Evolutionary conservation across 2,113 vertebrate species (phyloP).

Genomic region (Muscicapa adusta): DNA sequence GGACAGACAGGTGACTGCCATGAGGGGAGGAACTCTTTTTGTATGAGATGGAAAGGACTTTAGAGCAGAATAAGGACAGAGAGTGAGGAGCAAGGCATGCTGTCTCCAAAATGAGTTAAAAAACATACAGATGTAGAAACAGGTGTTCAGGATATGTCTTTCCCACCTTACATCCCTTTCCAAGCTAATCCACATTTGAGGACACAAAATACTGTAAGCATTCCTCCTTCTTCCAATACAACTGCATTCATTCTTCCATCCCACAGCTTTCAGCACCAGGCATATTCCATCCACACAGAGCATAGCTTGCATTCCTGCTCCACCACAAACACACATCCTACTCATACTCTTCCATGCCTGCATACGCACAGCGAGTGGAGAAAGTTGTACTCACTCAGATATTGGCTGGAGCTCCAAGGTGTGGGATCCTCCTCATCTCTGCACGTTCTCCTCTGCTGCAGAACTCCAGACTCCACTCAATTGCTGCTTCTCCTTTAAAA

Average conservation of each 20-base stretch:
- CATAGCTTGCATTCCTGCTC: slow-evolving; percentile 55
- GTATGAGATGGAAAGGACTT: neutral
- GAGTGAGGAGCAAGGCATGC: neutral
- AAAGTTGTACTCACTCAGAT: slow-evolving; percentile 6
- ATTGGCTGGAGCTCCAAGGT: neutral
- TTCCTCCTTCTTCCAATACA: slow-evolving; percentile 55
- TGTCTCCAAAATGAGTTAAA: neutral
- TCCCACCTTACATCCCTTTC: slow-evolving; percentile 55
- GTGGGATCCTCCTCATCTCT: neutral
- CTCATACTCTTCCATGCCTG: slow-evolving; percentile 33
- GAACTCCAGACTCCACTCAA: neutral
- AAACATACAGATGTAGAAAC: slow-evolving; percentile 55
- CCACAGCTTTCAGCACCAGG: slow-evolving; percentile 69
- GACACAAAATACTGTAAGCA: slow-evolving; percentile 43
- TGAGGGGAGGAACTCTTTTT: neutral
- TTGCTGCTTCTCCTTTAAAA: neutral
- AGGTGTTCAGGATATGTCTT: slow-evolving; percentile 67
- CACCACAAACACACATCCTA: slow-evolving; percentile 65
- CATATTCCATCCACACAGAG: slow-evolving; percentile 56
- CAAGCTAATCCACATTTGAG: slow-evolving; percentile 62
- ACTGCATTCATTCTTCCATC: slow-evolving; percentile 50
- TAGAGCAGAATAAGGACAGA: neutral
- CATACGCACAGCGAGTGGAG: neutral
- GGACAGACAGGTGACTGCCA: neutral
- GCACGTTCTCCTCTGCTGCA: accelerated